Base-by-base conservation (phyloP, 2,797 vertebrate species). In the Sebastes jordani region DNA sequence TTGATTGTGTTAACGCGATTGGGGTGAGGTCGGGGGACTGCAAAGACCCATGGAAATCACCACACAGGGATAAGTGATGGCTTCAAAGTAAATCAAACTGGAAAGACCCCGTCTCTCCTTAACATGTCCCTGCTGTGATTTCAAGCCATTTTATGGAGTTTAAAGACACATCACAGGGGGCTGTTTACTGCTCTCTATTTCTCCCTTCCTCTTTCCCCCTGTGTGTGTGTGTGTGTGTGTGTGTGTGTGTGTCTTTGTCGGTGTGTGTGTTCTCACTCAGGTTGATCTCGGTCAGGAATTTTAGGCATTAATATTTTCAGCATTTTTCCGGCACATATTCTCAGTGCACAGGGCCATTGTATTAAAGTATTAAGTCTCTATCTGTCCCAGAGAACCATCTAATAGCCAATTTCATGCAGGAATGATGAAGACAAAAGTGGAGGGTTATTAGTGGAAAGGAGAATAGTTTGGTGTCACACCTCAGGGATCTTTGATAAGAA, bases 381-480 rank as follows among this genome's bases (percentile, higher is more conserved):
- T 92, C 83, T 84, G 71, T 91, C 86, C 81, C 22, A 38, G 81
- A 91, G 83, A 92, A 91, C 75, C 86, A 91, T 92, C 90, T 93
- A 92, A 93, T 93, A 93, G 91, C 90, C 93, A 95, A 95, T 95
- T 95, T 95, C 94, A 95, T 94, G 93, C 93, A 92, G 93, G 93
- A 93, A 92, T 84, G 92, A 92, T 89, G 89, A 92, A 91, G 86
- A 93, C 86, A 91, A 91, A 94, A 91, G 87, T 89, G 88, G 72
- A 88, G 82, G 84, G 91, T 93, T 94, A 92, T 95, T 93, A 93
- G 89, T 82, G 77, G 86, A 86, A 72, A 88, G 81, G 78, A 90
- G 82, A 89, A 88, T 81, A 91, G 83, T 91, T 94, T 86, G 86
- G 85, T 90, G 90, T 93, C 88, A 89, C 86, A 94, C 89, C 86